These are phyloP conservation scores for Ormyrus labotus DNA, from an alignment of 2,888 invertebrate species.

Conservation along the genomic window DNA sequence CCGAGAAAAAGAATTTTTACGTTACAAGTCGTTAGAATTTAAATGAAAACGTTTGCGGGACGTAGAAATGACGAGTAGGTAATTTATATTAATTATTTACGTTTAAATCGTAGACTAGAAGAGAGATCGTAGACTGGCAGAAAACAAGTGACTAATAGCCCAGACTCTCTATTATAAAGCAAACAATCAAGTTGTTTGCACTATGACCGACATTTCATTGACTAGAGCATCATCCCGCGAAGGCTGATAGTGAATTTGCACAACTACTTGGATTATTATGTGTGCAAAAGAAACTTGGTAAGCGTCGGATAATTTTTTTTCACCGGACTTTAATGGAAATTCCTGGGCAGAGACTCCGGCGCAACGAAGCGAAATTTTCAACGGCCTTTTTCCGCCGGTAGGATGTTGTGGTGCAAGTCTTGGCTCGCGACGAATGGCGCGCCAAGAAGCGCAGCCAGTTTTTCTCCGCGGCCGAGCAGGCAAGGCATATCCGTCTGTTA, in stretches of 20 bases:
- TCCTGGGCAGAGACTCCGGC: neutral
- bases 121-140: too few species aligned
- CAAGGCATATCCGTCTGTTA: slow-evolving; percentile 30
- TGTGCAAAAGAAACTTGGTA: neutral
- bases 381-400: slow-evolving; percentile 20
- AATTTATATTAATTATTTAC: too few species aligned
- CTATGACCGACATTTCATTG: slow-evolving; percentile 45
- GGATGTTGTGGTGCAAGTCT: slow-evolving; percentile 30
- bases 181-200: slow-evolving; percentile 33
- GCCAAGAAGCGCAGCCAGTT: neutral
- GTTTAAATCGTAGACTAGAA: too few species aligned
- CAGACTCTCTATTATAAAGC: slow-evolving; percentile 10
- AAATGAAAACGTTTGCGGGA: too few species aligned
- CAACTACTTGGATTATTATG: neutral
- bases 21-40: too few species aligned
- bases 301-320: neutral
- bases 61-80: too few species aligned
- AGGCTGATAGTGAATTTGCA: slow-evolving; percentile 26
- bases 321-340: neutral
- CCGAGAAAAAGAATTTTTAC: too few species aligned
- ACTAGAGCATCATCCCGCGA: slow-evolving; percentile 9
- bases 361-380: neutral
- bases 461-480: neutral
- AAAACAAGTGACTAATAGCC: slow-evolving; percentile 30
- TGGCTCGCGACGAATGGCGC: slow-evolving; percentile 10